Evolutionary conservation across 1,140 invertebrate species (phyloP).

Genomic region (Pygmarrhopalites habei): DNA sequence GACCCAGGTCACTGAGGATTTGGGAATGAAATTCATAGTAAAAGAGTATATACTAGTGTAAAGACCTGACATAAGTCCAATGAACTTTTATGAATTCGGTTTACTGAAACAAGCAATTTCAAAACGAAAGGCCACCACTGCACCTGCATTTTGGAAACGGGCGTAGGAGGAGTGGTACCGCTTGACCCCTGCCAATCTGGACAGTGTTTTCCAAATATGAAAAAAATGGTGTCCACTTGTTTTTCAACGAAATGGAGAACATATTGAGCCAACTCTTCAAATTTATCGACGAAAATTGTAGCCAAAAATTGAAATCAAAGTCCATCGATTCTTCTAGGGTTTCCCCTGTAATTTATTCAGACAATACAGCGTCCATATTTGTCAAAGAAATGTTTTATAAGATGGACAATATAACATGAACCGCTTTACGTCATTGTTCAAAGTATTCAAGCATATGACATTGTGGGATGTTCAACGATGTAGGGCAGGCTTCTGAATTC

Average conservation of each 20-base stretch:
- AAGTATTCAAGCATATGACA: too few species aligned
- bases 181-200: not conserved
- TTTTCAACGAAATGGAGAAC: not conserved
- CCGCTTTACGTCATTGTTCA: too few species aligned
- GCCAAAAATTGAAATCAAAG: too few species aligned
- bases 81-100: constrained; percentile 17
- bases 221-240: not conserved
- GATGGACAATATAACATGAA: too few species aligned
- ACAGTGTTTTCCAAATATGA: not conserved
- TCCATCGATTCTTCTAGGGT: too few species aligned
- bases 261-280: too few species aligned
- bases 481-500: too few species aligned
- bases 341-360: too few species aligned
- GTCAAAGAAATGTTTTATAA: too few species aligned
- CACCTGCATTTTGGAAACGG: constrained; percentile 10
- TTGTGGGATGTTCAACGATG: too few species aligned
- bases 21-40: constrained; percentile 9
- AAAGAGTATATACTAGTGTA: constrained; percentile 17
- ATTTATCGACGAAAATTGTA: too few species aligned
- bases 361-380: too few species aligned
- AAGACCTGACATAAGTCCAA: constrained; percentile 8
- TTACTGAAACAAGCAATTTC: constrained; percentile 9
- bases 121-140: not conserved
- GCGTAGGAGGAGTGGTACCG: not conserved
- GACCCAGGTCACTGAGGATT: not conserved